Base-by-base conservation (phyloP, 2,888 invertebrate genomes). In the Lycocerus yunnanus region DNA sequence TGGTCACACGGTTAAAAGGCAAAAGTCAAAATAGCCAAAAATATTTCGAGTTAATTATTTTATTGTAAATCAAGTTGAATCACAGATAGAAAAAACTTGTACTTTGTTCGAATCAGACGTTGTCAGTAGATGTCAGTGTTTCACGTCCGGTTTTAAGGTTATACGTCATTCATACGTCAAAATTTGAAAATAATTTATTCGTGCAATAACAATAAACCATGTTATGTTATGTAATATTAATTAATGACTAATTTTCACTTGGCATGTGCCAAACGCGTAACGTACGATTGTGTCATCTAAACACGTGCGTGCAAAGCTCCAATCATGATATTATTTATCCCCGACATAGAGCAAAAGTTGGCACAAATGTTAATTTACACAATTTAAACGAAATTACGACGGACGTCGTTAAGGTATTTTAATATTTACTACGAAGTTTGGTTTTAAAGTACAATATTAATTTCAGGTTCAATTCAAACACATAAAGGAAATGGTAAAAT, bases 401-500 rank as follows among this genome's bases (percentile, higher is more conserved):
- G 24, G 11, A 58, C 21, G n/a, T 68, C 6, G 18, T 67, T 43
- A n/a, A 67, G 58, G 14, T 15, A 43, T 67, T 66, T 27, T 43
- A 15, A 20, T 20, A 15, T 27, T 15, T 20, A 59, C 14, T 24
- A 24, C 11, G 3, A 13, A 63, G 15, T 63, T 16, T 15, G 2
- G 20, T 18, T 16, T 18, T 20, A 9, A n/a, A n/a, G 2, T 43
- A 2, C 8, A 43, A 43, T 43, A 43, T 43, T 43, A 5, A n/a
- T 43, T 43, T 43, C n/a, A 43, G 43, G 8, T 43, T 43, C 43
- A 43, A 6, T 43, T n/a, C n/a, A n/a, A 43, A n/a, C 58, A 18
- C 65, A 58, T 58, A 66, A 16, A 58, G 59, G 66, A 18, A 68
- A 67, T 58, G 58, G 10, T 60, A 59, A 63, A 77, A 86, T 84